These are phyloP conservation scores for Hemicrepidius hirtus DNA, from an alignment of 2,888 invertebrate species.

Conservation along the genomic window DNA sequence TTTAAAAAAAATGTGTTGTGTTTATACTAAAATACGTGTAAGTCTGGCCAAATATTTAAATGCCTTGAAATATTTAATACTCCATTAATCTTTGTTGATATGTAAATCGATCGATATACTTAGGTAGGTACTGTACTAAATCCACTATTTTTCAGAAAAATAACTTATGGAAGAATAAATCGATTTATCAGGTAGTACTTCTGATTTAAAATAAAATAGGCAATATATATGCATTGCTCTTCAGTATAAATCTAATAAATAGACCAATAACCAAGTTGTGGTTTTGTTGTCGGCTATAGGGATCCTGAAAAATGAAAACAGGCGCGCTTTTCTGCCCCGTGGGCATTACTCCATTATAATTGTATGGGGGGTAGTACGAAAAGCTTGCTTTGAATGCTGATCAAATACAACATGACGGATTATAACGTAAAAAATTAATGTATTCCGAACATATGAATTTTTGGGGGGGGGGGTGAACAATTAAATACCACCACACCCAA, in stretches of 20 bases:
- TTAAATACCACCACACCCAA: too few species aligned
- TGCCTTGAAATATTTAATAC: too few species aligned
- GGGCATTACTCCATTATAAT: conserved; percentile 32
- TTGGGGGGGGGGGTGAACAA: too few species aligned
- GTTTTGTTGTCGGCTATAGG: conserved; percentile 7
- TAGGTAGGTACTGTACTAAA: background rate
- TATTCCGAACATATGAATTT: too few species aligned
- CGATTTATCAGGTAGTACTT: background rate
- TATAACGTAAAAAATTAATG: too few species aligned
- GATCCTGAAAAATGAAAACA: conserved; percentile 38
- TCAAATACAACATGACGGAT: conserved; percentile 24
- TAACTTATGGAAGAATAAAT: too few species aligned
- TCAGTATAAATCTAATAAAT: conserved; percentile 16
- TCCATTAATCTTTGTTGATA: too few species aligned
- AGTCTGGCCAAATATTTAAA: too few species aligned
- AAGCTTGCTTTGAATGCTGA: conserved; percentile 36
- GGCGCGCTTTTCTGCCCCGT: conserved; percentile 15
- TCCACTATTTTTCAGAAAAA: too few species aligned
- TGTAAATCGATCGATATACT: too few species aligned
- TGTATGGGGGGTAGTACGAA: conserved; percentile 24
- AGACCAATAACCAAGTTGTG: background rate
- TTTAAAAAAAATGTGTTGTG: too few species aligned
- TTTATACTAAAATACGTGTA: too few species aligned
- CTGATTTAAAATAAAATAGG: background rate
- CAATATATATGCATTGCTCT: conserved; percentile 3